Conservation (phyloP, 2,797 vertebrate genomes). For the Brotula barbata region DNA sequence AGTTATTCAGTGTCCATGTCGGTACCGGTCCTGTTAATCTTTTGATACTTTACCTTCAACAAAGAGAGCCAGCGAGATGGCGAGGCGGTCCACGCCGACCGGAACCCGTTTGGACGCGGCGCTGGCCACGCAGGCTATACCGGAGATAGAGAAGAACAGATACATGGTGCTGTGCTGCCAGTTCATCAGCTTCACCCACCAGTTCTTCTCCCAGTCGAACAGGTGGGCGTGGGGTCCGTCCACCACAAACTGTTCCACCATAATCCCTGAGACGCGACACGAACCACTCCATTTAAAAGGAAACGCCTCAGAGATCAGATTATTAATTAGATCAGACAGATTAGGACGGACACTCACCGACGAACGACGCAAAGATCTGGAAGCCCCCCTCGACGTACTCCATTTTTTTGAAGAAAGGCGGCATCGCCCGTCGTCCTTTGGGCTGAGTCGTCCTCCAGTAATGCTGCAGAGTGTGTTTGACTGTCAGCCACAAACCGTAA, state of each 20-base stretch:
- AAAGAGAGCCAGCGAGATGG: conserved; percentile 83
- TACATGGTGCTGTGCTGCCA: conserved; percentile 99
- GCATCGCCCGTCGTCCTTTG: conserved; percentile 34
- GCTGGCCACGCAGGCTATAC: conserved; percentile 78
- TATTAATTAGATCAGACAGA: too few species aligned
- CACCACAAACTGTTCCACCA: conserved; percentile 95
- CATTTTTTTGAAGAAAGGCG: conserved; percentile 68
- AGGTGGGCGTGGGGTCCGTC: conserved; percentile 90
- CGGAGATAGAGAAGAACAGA: conserved; percentile 88
- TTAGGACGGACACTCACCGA: conserved; percentile 76
- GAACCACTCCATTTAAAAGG: background rate
- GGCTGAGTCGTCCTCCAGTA: conserved; percentile 69
- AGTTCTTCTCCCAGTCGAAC: conserved; percentile 39
- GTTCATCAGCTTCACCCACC: conserved; percentile 96
- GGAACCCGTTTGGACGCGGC: conserved; percentile 69
- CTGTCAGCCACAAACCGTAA: conserved; percentile 89
- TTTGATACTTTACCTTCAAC: conserved; percentile 83
- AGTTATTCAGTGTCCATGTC: too few species aligned
- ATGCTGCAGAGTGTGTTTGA: conserved; percentile 81
- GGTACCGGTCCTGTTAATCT: too few species aligned
- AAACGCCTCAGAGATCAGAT: too few species aligned
- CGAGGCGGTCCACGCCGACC: conserved; percentile 81
- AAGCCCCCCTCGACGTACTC: conserved; percentile 84
- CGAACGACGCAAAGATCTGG: conserved; percentile 79
- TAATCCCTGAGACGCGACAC: conserved; percentile 80